Evolutionary conservation across 2,888 invertebrate species (phyloP).

Genomic region (Campoplex nolae): DNA sequence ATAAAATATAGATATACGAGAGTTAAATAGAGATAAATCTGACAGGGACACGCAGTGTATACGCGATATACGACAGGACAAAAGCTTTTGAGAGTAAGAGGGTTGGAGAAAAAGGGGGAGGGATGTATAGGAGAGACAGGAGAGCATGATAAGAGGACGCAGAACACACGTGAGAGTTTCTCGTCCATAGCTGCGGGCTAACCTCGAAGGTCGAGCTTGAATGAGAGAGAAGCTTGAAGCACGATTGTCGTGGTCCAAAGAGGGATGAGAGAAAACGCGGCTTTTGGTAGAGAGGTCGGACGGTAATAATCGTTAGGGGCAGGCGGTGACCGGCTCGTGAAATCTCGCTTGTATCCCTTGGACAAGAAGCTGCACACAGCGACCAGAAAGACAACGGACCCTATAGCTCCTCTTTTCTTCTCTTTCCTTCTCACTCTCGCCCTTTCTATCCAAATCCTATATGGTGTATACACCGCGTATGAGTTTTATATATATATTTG

Average conservation of each 20-base stretch:
- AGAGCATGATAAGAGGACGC: conserved; percentile 43
- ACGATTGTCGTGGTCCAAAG: conserved; percentile 12
- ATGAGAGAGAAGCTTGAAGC: conserved; percentile 45
- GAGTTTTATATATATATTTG: conserved; percentile 22
- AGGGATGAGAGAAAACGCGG: conserved; percentile 41
- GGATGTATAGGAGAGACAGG: conserved; percentile 40
- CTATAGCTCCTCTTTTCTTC: not conserved
- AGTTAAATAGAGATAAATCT: conserved; percentile 9
- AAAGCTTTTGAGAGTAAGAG: conserved; percentile 52
- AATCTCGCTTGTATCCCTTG: conserved; percentile 69
- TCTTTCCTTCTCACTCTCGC: conserved; percentile 15
- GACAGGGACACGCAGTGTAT: conserved; percentile 51
- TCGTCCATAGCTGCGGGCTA: conserved; percentile 59
- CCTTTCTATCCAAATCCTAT: conserved; percentile 26
- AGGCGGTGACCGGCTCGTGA: conserved; percentile 71
- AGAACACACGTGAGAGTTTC: conserved; percentile 59
- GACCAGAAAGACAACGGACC: conserved; percentile 55
- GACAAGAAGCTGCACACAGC: conserved; percentile 66
- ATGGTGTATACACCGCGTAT: not conserved
- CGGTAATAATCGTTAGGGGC: conserved; percentile 73
- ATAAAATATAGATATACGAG: conserved; percentile 24
- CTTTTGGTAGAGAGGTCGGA: conserved; percentile 68
- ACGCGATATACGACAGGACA: conserved; percentile 64
- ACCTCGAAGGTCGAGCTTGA: conserved; percentile 63
- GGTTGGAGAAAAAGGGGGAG: not conserved